phyloP scores from a whole-genome alignment of 2,888 invertebrate species.

The Drosophila paramelanica region DNA sequence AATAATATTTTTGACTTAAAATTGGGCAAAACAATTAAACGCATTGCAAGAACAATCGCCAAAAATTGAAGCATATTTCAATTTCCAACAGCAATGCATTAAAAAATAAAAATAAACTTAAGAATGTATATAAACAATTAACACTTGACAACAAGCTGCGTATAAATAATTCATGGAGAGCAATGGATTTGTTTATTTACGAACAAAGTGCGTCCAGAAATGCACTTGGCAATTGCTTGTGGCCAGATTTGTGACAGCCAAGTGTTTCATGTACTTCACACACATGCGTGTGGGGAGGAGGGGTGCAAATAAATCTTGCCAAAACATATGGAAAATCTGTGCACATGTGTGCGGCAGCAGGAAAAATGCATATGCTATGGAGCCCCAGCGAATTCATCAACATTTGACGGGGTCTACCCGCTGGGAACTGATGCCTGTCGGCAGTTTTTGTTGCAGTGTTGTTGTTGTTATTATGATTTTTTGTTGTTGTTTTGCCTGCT shows the following conservation, averaged over 20 bases:
- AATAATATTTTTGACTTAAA: too few relatives aligned
- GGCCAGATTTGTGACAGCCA: constrained; percentile 7
- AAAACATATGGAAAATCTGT: constrained; percentile 69
- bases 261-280: constrained; percentile 17
- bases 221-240: constrained; percentile 42
- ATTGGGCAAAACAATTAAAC: too few relatives aligned
- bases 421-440: constrained; percentile 23
- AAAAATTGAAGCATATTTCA: too few relatives aligned
- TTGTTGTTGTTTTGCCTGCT: constrained; percentile 3
- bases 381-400: constrained; percentile 46
- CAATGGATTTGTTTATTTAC: constrained; percentile 30
- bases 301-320: constrained; percentile 27
- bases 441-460: constrained; percentile 6
- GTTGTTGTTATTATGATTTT: neutral
- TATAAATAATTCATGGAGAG: constrained; percentile 10
- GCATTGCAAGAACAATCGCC: too few relatives aligned
- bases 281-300: constrained; percentile 9
- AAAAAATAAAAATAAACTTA: neutral
- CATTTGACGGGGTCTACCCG: constrained; percentile 25
- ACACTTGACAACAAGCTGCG: neutral
- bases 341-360: constrained; percentile 50
- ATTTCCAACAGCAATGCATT: too few relatives aligned
- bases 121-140: neutral
- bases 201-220: constrained; percentile 25
- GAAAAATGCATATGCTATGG: constrained; percentile 25